A percentile compares a stretch with the other conserved stretches of the same genome.
These are phyloP conservation scores for Erethizon dorsatum DNA, from an alignment of 2,797 vertebrate genomes.

Conservation along the genomic window DNA sequence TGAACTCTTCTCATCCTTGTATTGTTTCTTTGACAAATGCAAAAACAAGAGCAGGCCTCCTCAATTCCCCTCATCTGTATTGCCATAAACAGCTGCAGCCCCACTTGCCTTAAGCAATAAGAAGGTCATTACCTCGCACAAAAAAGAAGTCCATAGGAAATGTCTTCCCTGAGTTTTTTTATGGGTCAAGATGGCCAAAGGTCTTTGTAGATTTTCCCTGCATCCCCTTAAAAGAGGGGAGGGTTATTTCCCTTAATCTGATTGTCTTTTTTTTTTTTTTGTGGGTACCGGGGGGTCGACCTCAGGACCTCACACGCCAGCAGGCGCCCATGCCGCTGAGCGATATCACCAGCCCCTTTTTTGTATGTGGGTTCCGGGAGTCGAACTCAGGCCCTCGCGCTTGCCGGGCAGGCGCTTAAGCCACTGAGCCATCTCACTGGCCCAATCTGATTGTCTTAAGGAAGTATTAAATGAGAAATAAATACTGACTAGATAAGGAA, in stretches of 20 bases:
- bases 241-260: not conserved
- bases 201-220: not conserved
- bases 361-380: too few relatives aligned
- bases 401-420: too few relatives aligned
- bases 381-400: too few relatives aligned
- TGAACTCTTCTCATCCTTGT: not conserved
- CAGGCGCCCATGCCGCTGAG: too few relatives aligned
- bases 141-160: not conserved
- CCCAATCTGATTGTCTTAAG: not conserved
- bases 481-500: not conserved
- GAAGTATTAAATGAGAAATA: not conserved
- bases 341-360: too few relatives aligned
- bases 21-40: not conserved
- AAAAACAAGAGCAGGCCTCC: not conserved
- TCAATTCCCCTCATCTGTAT: not conserved
- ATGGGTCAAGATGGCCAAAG: not conserved
- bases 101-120: not conserved
- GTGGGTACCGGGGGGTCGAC: too few relatives aligned
- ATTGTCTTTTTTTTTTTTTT: too few relatives aligned
- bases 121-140: not conserved
- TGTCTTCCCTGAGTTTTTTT: not conserved
- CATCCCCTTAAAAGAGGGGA: not conserved
- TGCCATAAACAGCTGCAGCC: accelerated
- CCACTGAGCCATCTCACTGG: too few relatives aligned
- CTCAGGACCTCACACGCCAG: too few relatives aligned